A percentile compares a stretch with the other conserved stretches of the same genome.
Conservation (phyloP, 2,797 vertebrate genomes). For the Galago senegalensis region DNA sequence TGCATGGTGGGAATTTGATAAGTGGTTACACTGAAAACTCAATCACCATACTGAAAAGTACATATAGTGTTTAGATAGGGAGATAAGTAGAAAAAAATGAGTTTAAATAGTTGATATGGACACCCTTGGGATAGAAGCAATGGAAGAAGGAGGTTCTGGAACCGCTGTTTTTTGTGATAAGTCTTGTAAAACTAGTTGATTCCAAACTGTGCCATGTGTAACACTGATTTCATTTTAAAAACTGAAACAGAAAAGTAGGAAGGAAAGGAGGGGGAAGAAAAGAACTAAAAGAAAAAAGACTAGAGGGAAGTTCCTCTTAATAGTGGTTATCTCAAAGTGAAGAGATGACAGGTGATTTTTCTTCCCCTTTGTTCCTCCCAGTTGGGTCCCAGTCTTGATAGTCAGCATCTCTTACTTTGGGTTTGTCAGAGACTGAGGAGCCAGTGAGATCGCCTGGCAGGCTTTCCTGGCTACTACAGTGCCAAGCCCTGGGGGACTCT, state of each 20-base stretch:
- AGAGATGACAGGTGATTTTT: not conserved
- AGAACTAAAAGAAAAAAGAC: not conserved
- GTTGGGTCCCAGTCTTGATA: not conserved
- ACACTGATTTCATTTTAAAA: not conserved
- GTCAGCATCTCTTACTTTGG: not conserved
- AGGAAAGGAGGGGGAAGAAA: not conserved
- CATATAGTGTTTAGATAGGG: not conserved
- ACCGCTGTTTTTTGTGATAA: not conserved
- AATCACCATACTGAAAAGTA: not conserved
- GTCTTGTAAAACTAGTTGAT: not conserved
- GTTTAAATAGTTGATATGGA: not conserved
- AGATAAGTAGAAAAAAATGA: not conserved
- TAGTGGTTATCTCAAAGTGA: not conserved
- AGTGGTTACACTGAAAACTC: not conserved
- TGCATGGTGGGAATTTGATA: not conserved
- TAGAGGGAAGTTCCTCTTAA: not conserved
- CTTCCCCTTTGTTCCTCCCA: not conserved
- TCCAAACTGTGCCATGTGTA: not conserved
- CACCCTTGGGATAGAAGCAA: not conserved
- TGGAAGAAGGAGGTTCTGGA: too few species aligned
- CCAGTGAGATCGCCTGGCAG: conserved; percentile 17
- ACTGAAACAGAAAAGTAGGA: not conserved
- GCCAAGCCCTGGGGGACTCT: conserved; percentile 48
- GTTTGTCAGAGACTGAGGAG: not conserved
- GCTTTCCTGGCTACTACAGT: not conserved